Percentiles rank a stretch among this genome's conserved stretches.
These are phyloP conservation scores for Tachyglossus aculeatus DNA, from an alignment of 2,797 vertebrate genomes.

Conservation along the genomic window DNA sequence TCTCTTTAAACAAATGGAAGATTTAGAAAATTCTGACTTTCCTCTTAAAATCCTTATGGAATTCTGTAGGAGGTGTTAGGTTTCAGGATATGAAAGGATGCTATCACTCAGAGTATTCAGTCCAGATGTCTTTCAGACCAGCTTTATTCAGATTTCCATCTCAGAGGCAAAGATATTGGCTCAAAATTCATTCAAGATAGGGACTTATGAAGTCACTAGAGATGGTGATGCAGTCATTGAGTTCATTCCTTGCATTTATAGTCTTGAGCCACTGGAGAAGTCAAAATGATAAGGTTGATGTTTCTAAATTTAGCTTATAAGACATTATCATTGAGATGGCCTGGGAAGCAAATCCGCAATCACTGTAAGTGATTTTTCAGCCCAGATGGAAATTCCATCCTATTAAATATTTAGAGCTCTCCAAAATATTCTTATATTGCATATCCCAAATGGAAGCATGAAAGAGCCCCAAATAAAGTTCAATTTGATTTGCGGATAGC, in stretches of 20 bases:
- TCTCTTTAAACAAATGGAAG: conserved; percentile 13
- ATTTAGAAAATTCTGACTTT: conserved; percentile 11
- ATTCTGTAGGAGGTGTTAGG: not conserved
- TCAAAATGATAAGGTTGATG: not conserved
- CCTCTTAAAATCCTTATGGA: conserved; percentile 4
- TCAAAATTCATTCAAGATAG: not conserved
- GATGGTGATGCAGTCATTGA: not conserved
- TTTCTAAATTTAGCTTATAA: not conserved
- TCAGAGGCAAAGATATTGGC: not conserved
- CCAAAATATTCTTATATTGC: not conserved
- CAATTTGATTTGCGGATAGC: conserved; percentile 12
- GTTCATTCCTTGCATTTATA: not conserved
- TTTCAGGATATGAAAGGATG: conserved; percentile 1
- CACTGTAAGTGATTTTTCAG: conserved; percentile 2
- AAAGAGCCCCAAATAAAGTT: conserved; percentile 6
- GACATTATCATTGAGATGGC: not conserved
- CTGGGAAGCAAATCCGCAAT: not conserved
- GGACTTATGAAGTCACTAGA: not conserved
- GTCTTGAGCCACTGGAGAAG: not conserved
- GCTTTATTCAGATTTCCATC: not conserved
- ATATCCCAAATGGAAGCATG: conserved; percentile 2
- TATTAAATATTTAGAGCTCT: not conserved
- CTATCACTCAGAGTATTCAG: conserved; percentile 8
- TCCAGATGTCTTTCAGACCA: not conserved
- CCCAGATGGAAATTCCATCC: not conserved